Percentiles rank a stretch among this genome's conserved stretches.
phyloP scores from a whole-genome alignment of 2,888 invertebrate genomes.

The Pardosa pseudoannulata region DNA sequence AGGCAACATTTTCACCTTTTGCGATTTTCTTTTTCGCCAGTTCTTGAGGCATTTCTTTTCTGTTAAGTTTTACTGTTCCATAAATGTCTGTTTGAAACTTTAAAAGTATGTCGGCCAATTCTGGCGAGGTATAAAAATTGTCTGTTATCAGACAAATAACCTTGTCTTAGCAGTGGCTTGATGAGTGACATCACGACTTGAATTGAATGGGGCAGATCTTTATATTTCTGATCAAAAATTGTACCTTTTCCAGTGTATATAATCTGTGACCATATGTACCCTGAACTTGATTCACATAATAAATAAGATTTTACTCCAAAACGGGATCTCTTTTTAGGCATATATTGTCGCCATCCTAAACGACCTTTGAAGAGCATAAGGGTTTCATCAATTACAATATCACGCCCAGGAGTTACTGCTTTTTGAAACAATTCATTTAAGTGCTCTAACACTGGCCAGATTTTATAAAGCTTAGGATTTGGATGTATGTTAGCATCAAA shows the following conservation, averaged over 20 bases:
- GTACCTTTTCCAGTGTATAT: slow-evolving; percentile 47
- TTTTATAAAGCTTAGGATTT: too few species aligned
- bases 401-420: too few species aligned
- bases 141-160: slow-evolving; percentile 12
- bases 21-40: background rate
- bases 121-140: slow-evolving; percentile 24
- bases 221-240: background rate
- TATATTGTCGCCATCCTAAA: too few species aligned
- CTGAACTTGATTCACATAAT: slow-evolving; percentile 7
- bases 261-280: slow-evolving; percentile 55
- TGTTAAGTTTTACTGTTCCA: background rate
- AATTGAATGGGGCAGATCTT: slow-evolving; percentile 18
- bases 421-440: too few species aligned
- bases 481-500: too few species aligned
- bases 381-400: too few species aligned
- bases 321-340: too few species aligned
- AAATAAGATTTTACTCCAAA: too few species aligned
- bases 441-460: too few species aligned
- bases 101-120: slow-evolving; percentile 19
- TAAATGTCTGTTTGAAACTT: background rate
- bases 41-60: background rate
- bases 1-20: background rate
- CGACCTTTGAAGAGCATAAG: too few species aligned
- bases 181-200: slow-evolving; percentile 22
- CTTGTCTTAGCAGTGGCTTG: slow-evolving; percentile 10